Conservation (phyloP, 2,797 vertebrate species). For the Arctocebus calabarensis region DNA sequence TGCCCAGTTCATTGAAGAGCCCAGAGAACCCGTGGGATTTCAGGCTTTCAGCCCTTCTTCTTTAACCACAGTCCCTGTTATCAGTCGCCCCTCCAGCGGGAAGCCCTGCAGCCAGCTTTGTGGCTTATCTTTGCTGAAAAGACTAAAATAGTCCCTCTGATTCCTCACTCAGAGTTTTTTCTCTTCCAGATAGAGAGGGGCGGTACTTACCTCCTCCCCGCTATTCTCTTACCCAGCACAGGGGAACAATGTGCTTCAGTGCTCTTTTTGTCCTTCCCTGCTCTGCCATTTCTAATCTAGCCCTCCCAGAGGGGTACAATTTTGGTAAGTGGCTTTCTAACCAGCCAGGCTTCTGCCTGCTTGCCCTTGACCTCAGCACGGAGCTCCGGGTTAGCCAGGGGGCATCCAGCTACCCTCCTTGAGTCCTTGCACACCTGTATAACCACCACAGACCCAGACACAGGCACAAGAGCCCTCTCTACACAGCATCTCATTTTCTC, state of each 20-base stretch:
- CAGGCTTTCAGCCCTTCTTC: accelerated
- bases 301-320: background rate
- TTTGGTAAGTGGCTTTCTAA: background rate
- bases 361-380: background rate
- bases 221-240: accelerated
- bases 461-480: too few species aligned
- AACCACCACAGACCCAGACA: accelerated
- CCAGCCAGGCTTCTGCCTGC: background rate
- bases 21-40: accelerated
- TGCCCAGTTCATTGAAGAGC: background rate
- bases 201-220: accelerated
- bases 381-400: background rate
- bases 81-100: background rate
- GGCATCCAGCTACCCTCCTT: background rate
- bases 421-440: accelerated
- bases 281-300: background rate
- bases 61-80: background rate
- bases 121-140: background rate
- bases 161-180: background rate
- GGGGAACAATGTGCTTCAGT: background rate
- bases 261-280: background rate
- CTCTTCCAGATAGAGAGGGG: background rate
- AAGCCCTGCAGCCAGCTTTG: background rate
- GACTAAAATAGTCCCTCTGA: background rate
- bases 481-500: background rate